Conservation (phyloP, 2,113 vertebrate genomes). For the Cyanocitta stelleri region DNA sequence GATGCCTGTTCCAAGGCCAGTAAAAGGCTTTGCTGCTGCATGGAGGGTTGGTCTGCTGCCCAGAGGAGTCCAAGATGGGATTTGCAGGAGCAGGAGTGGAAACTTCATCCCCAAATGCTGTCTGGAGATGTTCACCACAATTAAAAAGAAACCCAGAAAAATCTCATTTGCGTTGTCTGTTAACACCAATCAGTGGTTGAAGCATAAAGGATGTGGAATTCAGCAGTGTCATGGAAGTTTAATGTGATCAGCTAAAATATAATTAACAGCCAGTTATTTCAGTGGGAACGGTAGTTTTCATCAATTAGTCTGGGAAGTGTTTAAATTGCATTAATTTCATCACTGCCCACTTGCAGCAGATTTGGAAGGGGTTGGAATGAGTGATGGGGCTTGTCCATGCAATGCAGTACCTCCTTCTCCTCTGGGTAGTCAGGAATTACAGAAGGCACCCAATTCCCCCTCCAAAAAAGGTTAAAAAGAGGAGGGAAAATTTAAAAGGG, state of each 20-base stretch:
- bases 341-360: background rate
- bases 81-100: background rate
- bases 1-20: background rate
- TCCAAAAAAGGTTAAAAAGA: background rate
- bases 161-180: background rate
- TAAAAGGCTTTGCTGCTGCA: background rate
- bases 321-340: background rate
- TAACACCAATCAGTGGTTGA: background rate
- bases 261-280: constrained; percentile 32
- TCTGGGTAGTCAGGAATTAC: background rate
- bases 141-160: background rate
- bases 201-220: background rate
- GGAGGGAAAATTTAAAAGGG: background rate
- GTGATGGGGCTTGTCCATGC: accelerated
- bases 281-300: background rate
- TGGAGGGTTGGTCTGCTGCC: background rate
- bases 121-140: background rate
- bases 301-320: background rate
- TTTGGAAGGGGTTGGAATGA: background rate
- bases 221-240: background rate
- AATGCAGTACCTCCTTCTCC: background rate
- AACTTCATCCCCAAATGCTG: background rate
- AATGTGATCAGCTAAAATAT: background rate
- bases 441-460: accelerated
- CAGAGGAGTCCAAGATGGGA: background rate